phyloP scores from a whole-genome alignment of 2,797 vertebrate genomes.

The Loris lydekkerianus region DNA sequence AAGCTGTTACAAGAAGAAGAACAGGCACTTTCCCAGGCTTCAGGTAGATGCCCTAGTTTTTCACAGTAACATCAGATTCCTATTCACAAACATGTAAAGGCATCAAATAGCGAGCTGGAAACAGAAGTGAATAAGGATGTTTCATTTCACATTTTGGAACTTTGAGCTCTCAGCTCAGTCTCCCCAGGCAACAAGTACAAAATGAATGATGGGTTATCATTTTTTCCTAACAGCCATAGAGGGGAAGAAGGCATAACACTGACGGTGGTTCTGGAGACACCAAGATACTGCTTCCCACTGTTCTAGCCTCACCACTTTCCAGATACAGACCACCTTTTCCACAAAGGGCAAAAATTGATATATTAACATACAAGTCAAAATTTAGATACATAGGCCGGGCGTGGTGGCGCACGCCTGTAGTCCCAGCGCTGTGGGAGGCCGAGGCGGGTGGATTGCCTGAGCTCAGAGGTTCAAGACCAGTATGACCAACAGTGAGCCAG shows the following conservation, averaged over 20 bases:
- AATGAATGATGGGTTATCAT: background rate
- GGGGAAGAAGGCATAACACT: background rate
- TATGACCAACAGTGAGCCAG: no score
- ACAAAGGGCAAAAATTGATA: conserved; percentile 1
- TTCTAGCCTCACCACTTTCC: background rate
- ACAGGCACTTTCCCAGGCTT: background rate
- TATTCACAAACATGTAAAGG: background rate
- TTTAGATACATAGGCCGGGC: background rate
- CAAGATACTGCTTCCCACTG: background rate
- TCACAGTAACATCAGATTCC: background rate
- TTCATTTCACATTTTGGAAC: background rate
- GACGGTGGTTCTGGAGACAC: background rate
- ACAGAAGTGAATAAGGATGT: background rate
- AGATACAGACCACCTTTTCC: background rate
- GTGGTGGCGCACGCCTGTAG: no score
- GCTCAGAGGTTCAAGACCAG: no score
- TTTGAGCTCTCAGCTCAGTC: background rate
- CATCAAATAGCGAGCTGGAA: background rate
- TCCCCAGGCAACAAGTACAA: conserved; percentile 2
- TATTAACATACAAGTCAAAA: background rate
- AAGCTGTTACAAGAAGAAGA: background rate
- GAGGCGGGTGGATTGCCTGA: no score
- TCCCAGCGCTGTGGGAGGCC: no score
- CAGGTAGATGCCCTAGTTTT: background rate
- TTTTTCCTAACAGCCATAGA: background rate